Conservation (phyloP, 1,140 invertebrate genomes). For the Trachymyrmex cornetzi region DNA sequence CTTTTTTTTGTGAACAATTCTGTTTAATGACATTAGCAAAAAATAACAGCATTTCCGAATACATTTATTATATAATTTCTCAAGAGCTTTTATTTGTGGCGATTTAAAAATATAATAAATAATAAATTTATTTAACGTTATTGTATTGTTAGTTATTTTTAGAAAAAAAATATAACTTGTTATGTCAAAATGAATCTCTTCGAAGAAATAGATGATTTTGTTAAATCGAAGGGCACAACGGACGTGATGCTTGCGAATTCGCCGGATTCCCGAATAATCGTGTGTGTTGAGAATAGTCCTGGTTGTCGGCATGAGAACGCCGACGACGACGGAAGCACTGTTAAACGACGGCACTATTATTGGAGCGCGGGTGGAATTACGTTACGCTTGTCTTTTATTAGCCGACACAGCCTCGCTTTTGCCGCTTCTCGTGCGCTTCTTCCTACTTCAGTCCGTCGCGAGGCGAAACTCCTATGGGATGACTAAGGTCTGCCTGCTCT, state of each 20-base stretch:
- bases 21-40: too few species aligned
- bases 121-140: too few species aligned
- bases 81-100: too few species aligned
- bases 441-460: slow-evolving; percentile 58
- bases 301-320: slow-evolving; percentile 51
- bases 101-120: too few species aligned
- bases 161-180: neutral
- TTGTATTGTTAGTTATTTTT: neutral
- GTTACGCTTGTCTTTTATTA: slow-evolving; percentile 81
- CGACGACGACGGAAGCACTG: slow-evolving; percentile 74
- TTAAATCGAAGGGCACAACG: neutral
- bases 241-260: neutral
- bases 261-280: slow-evolving; percentile 44
- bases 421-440: slow-evolving; percentile 44
- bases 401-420: slow-evolving; percentile 66
- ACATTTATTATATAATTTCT: too few species aligned
- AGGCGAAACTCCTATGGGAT: slow-evolving; percentile 67
- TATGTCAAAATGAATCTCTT: neutral
- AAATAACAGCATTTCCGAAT: too few species aligned
- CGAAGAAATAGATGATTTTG: neutral
- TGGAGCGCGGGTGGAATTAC: slow-evolving; percentile 80
- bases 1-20: too few species aligned
- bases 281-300: slow-evolving; percentile 66
- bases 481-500: slow-evolving; percentile 75
- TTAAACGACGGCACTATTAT: slow-evolving; percentile 79